Evolutionary conservation across 2,797 vertebrate genomes (phyloP), one percentile per base, ranked within the genome.

Genomic region (Periophthalmus magnuspinnatus): DNA sequence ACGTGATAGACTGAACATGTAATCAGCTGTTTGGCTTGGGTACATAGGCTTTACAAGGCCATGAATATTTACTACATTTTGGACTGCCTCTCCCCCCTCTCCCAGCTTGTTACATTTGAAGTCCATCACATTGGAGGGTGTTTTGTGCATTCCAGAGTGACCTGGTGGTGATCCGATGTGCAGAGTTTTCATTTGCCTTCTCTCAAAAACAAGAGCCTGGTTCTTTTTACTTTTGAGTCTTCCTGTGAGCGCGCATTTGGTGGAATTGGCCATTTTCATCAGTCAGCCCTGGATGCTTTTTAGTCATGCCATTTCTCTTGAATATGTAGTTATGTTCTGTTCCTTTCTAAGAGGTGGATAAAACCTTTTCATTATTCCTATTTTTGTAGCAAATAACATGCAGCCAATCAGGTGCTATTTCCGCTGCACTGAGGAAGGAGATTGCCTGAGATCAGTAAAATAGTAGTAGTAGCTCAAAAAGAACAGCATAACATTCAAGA

Each of bases 21-120:
- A 90, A 92, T 92, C 88, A 91, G 84, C 78, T 90, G 71, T 57
- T 76, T 91, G 88, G 89, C 84, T 86, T 21, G 70, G 79, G 65
- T 59, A 78, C 71, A 80, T 71, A 70, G 74, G 70, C 75, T 86
- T 84, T 85, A 83, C 83, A 70, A 75, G 78, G 74, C 66, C 66
- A 71, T 61, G 47, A 58, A 70, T 82, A 71, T 83, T 83, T 63
- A 67, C 72, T 50, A 70, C 21, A 70, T 48, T 41, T 67, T 55
- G 76, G 74, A 48, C 32, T 57, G 75, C 58, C 67, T 60, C 67
- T 75, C 70, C 60, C 71, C 62, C 71, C 63, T 70, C 57, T 54
- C 66, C 65, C 79, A 5, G 1, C 59, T 64, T 55, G 69, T 76
- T 72, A 72, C 63, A 55, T 74, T 79, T 64, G 0, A 54, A 69